Conservation (phyloP, 1,140 invertebrate species). For the Nasonia vitripennis region DNA sequence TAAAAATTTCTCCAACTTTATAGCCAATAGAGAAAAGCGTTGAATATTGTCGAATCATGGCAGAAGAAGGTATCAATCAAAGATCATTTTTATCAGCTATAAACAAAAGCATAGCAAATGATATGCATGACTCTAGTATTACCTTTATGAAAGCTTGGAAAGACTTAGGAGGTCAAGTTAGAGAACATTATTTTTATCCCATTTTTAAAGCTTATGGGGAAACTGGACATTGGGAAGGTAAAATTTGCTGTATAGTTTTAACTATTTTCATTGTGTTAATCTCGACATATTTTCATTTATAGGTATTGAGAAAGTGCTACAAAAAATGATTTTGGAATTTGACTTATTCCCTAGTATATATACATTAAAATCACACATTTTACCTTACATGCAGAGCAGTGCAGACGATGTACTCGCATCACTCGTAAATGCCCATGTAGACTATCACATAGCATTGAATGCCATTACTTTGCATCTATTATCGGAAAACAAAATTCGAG, state of each 20-base stretch:
- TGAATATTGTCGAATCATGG: background rate
- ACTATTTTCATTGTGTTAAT: background rate
- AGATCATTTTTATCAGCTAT: constrained; percentile 22
- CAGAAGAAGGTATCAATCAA: constrained; percentile 10
- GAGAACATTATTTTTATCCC: constrained; percentile 18
- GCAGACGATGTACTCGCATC: background rate
- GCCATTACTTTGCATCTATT: constrained; percentile 8
- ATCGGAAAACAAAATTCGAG: constrained; percentile 5
- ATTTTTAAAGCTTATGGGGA: constrained; percentile 18
- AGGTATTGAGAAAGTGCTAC: background rate
- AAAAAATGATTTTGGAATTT: constrained; percentile 27
- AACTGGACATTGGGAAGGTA: background rate
- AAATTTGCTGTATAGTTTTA: background rate
- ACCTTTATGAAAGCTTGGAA: constrained; percentile 25
- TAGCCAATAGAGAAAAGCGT: constrained; percentile 17
- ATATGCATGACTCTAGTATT: constrained; percentile 20
- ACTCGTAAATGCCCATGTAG: background rate
- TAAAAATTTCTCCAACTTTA: background rate
- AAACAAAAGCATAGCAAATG: constrained; percentile 1
- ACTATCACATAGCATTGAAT: background rate
- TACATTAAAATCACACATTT: background rate
- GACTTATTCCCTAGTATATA: constrained; percentile 6
- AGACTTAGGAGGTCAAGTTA: constrained; percentile 11
- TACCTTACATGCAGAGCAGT: constrained; percentile 4
- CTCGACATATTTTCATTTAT: background rate